Percentiles rank a stretch among this genome's conserved stretches.
These are phyloP conservation scores for Clamator glandarius DNA, from an alignment of 2,797 vertebrate genomes.

Conservation along the genomic window DNA sequence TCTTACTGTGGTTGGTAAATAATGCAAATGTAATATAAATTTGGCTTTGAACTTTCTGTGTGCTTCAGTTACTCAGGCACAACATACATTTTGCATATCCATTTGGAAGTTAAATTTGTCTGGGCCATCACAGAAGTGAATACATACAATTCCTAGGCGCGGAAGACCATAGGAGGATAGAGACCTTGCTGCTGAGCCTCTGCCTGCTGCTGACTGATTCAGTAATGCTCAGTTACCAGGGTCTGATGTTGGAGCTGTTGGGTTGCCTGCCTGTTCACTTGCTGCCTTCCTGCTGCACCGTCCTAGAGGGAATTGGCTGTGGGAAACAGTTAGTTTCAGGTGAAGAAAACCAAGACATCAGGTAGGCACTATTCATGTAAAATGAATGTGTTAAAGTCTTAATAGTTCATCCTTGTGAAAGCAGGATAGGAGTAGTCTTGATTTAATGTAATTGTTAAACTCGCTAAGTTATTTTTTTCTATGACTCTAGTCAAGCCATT, in stretches of 20 bases:
- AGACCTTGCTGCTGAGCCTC: not conserved
- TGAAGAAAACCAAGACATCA: slow-evolving; percentile 81
- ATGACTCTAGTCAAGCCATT: not conserved
- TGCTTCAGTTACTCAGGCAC: not conserved
- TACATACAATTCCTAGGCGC: not conserved
- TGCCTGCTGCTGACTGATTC: slow-evolving; percentile 10
- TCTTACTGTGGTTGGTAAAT: not conserved
- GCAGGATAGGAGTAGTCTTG: not conserved
- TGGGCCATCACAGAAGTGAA: slow-evolving; percentile 3
- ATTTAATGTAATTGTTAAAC: not conserved
- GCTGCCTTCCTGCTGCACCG: not conserved
- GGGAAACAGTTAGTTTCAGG: slow-evolving; percentile 82
- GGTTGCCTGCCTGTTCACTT: slow-evolving; percentile 8
- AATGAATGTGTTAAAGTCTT: not conserved
- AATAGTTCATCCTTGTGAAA: not conserved
- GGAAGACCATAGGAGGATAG: slow-evolving; percentile 15
- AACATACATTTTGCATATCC: not conserved
- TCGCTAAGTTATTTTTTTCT: not conserved
- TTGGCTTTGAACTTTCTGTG: not conserved
- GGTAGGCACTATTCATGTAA: not conserved
- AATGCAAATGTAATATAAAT: not conserved
- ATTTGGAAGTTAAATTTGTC: slow-evolving; percentile 81
- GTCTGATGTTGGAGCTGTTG: not conserved
- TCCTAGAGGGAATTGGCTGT: slow-evolving; percentile 59
- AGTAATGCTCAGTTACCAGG: not conserved